Evolutionary conservation across 2,113 vertebrate genomes (phyloP), one percentile per base, ranked within the genome.

Genomic region (Phainopepla nitens): DNA sequence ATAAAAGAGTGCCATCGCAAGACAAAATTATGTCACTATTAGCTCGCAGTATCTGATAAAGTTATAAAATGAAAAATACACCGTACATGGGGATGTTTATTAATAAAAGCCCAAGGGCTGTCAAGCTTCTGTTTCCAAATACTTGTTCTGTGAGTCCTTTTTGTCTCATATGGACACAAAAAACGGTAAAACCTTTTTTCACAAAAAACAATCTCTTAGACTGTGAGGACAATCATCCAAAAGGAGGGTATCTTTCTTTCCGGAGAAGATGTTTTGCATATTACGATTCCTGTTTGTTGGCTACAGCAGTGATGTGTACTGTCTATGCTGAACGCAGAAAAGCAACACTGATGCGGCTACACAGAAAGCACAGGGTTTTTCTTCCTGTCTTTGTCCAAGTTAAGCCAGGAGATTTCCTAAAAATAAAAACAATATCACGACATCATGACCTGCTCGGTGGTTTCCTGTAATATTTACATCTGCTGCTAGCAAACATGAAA

Each of bases 1-100:
- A 89, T 76, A 89, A 87, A 78, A 83, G 33, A 97, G 89, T 42
- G 87, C 86, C 98, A 98, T 98, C n/a, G 54, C 75, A 56, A 88
- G 36, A 80, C 14, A 10, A 65, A 79, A 76, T 36, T 76, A 90
- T 65, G 8, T 86, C 20, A n/a, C 36, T 81, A 15, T 65, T 64
- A 96, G 29, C 47, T 82, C 41, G 58, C 23, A 64, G 25, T 53
- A 56, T 25, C 29, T 33, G 44, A 58, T 2, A 1, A 50, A 65
- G 35, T 24, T 65, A 36, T 41, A 69, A 78, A 44, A 53, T 19
- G 10, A 42, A 58, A 96, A 92, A 85, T 12, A 10, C 29, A 82
- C 25, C 35, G 75, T 77, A 25, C 16, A 57, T 15, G 8, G 16
- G 21, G 24, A 60, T 1, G 6, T 31, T 76, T 49, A 70, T 16